Evolutionary conservation across 2,113 vertebrate species (phyloP), one percentile per base, ranked within the genome.

Genomic region (Sinocyclocheilus maitianheensis): DNA sequence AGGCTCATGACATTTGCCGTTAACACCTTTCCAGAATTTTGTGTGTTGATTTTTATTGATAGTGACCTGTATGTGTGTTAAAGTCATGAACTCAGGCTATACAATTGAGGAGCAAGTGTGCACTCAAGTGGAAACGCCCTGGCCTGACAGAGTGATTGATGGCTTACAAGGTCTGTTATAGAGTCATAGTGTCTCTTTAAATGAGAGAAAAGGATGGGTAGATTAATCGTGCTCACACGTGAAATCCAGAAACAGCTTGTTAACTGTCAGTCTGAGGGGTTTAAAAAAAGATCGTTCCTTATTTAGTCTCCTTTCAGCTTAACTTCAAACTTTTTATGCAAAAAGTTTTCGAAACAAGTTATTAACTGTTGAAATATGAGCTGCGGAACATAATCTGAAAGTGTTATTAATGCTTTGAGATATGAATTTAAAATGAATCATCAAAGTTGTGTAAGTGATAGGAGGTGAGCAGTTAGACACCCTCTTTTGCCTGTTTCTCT

Each of bases 121-220:
- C 22, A n/a, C 26, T 83, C 67, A 72, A 83, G 48, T 40, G 48
- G 69, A 83, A 74, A 83, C 3, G 3, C 72, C 51, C 30, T 55
- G 48, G 6, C 74, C 76, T 89, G 92, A 89, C 91, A 91, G 90
- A 65, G 51, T 89, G 91, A 93, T 90, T 88, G 91, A 94, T 90
- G 86, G 87, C 8, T 71, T 79, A 89, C 81, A 81, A 88, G 85
- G 82, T 88, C 55, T 72, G 34, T 37, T 65, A 81, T 71, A 20
- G 43, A 58, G 80, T 67, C 40, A 80, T 62, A 46, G 65, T 69
- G 46, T 71, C 26, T 37, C 46, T 71, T 82, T 43, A 83, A 83
- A 74, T 4, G 34, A 83, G 26, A 83, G 51, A 83, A 60, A 58
- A 60, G 30, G 3, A 82, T 8, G 2, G 40, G 30, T 34, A 58